Evolutionary conservation across 2,113 vertebrate species (phyloP), one percentile per base, ranked within the genome.

Genomic region (Salminus brasiliensis): DNA sequence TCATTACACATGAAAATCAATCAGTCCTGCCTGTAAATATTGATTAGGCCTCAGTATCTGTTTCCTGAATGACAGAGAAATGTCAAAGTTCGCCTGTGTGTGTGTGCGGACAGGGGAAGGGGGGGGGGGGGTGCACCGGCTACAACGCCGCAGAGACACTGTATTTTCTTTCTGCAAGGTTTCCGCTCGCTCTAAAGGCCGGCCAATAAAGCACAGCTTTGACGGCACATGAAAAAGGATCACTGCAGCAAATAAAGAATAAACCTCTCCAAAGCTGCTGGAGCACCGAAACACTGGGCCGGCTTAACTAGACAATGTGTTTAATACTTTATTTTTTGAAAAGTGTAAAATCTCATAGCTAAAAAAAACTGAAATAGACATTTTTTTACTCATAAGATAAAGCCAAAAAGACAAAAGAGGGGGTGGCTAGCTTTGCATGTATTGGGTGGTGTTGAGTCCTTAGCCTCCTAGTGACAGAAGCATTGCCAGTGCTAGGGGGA

Each of bases 171-270:
- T 60, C 53, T 29, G 9, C 1, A 12, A 45, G 66, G 49, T 49
- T 49, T 71, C 29, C 41, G n/a, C 49, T 57, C 72, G 55, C 53
- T 67, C 76, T 60, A 25, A 60, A 70, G 66, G 76, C 39, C 53
- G 55, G n/a, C 67, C 29, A 78, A 71, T 78, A 71, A 78, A 74
- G 53, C 45, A 39, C 3, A 53, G 60, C 74, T 29, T 52, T 15
- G 23, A 41, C 18, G 45, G 30, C 68, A 29, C 76, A 63, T 7
- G n/a, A 49, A 63, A 71, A 52, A 34, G 55, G 69, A 78, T 71
- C 76, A 71, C 29, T 70, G 67, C 41, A 72, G 25, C 53, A 53
- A 78, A 78, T 47, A 78, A 78, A 43, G 8, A 78, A 70, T 34
- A 78, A 78, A 62, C 5, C 49, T 77, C 15, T 12, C 47, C 27